Base-by-base conservation (phyloP, 2,888 invertebrate genomes). In the Scaptomyza parva region DNA sequence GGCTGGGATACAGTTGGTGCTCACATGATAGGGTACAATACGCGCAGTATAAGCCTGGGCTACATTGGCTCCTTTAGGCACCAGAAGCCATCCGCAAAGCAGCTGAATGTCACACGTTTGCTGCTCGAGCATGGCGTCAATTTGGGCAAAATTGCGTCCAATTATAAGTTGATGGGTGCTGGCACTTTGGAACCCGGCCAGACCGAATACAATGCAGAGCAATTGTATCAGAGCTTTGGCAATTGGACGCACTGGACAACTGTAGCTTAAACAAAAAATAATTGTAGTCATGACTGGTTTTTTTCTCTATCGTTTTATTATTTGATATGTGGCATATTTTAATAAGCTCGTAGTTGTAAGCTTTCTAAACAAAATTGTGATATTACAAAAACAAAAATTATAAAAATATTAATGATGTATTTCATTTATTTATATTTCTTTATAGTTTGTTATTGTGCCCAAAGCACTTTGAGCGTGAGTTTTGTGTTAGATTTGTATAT, bases 1-100 rank as follows among this genome's bases (percentile, higher is more conserved):
- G 95, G 95, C 1, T 97, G 96, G 96, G 93, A 94, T 71, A 90
- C 91, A 62, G 92, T 94, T 41, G 96, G 96, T 0, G 95, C 96
- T 0, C 96, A 96, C 82, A 93, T 96, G 0, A 93, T 93, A 40
- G 90, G 94, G 41, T 95, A 94, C 86, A 96, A 96, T 88, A 90
- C 89, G 12, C 92, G 91, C 51, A 95, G 95, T 82, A 93, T 96
- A 28, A 95, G 95, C 2, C 94, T 96, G 8, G 94, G 94, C 4
- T 95, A 95, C 77, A 94, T 96, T 57, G 96, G 96, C 7, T 95
- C 95, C 0, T 96, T 95, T 73, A 94, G 93, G 44, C 92, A 88
- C 0, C 65, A 91, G 1, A 93, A 94, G 0, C 92, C 94, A 0
- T 85, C 82, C 4, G 88, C 92, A 18, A 92, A 92, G 40, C 93